Percentiles rank a stretch among this genome's conserved stretches.
phyloP scores from a whole-genome alignment of 1,140 invertebrate genomes.

The Bombus huntii region DNA sequence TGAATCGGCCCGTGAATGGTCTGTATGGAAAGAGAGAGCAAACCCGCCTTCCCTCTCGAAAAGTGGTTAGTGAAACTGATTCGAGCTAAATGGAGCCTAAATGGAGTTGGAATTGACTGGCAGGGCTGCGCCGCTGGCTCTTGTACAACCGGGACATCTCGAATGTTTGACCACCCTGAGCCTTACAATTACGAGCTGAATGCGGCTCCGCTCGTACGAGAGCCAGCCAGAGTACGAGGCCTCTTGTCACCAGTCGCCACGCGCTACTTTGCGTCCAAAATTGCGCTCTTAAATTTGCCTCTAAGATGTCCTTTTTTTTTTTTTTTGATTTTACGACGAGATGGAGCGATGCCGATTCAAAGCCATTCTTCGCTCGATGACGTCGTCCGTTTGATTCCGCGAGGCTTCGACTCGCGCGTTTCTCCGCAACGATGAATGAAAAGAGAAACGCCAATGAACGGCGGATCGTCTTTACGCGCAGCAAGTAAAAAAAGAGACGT shows the following conservation, averaged over 20 bases:
- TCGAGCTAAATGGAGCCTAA: slow-evolving; percentile 77
- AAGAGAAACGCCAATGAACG: neutral
- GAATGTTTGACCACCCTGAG: slow-evolving; percentile 35
- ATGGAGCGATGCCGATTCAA: too few species aligned
- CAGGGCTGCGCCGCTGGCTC: slow-evolving; percentile 53
- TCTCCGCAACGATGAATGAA: neutral
- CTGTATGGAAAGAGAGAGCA: neutral
- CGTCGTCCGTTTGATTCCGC: too few species aligned
- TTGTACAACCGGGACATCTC: slow-evolving; percentile 56
- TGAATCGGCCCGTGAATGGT: slow-evolving; percentile 41
- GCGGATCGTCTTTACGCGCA: neutral
- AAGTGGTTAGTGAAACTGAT: slow-evolving; percentile 77
- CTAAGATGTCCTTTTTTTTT: neutral
- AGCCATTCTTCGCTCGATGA: too few species aligned
- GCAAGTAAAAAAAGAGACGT: neutral
- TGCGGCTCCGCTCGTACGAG: neutral
- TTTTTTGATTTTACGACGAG: neutral
- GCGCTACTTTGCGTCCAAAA: slow-evolving; percentile 6
- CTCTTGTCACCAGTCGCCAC: slow-evolving; percentile 31
- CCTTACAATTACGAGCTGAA: slow-evolving; percentile 37
- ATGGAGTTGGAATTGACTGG: slow-evolving; percentile 74
- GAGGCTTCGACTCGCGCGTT: too few species aligned
- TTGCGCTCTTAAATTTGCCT: too few species aligned
- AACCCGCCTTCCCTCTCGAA: slow-evolving; percentile 47
- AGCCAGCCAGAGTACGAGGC: neutral